Percentiles rank a stretch among this genome's conserved stretches.
phyloP scores from a whole-genome alignment of 2,797 vertebrate species.

The Gadopsis marmoratus region DNA sequence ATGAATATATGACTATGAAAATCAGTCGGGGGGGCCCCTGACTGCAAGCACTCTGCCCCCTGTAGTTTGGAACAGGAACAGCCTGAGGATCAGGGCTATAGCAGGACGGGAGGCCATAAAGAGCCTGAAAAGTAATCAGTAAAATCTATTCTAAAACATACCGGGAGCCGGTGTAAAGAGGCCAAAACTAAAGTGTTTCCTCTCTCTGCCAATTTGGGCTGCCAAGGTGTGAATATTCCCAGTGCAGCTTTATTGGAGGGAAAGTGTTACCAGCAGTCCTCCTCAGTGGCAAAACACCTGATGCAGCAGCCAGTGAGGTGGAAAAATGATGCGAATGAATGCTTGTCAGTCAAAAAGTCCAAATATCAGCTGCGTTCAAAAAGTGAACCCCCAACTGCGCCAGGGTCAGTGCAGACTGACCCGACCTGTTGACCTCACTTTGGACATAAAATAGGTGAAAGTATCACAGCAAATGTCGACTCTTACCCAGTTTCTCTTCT shows the following conservation, averaged over 20 bases:
- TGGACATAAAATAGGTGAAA: neutral
- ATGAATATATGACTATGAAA: too few species aligned
- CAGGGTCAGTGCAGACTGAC: too few species aligned
- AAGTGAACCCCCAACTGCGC: too few species aligned
- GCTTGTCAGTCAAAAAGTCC: neutral
- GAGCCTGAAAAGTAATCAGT: too few species aligned
- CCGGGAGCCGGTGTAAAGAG: too few species aligned
- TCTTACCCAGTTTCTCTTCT: constrained; percentile 10
- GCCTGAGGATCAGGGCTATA: too few species aligned
- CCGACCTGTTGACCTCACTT: constrained; percentile 21
- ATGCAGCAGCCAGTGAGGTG: neutral
- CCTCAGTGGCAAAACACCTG: neutral
- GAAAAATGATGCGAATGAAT: neutral
- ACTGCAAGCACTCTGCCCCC: too few species aligned
- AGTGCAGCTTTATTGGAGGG: neutral
- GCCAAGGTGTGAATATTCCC: neutral
- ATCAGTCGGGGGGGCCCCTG: too few species aligned
- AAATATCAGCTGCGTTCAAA: neutral
- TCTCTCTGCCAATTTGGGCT: neutral
- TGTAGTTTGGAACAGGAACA: too few species aligned
- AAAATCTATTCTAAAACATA: too few species aligned
- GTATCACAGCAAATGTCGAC: neutral
- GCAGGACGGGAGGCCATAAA: too few species aligned
- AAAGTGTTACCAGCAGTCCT: neutral
- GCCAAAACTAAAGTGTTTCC: neutral